phyloP scores from a whole-genome alignment of 2,888 invertebrate genomes.

The Chrysodeixis includens region DNA sequence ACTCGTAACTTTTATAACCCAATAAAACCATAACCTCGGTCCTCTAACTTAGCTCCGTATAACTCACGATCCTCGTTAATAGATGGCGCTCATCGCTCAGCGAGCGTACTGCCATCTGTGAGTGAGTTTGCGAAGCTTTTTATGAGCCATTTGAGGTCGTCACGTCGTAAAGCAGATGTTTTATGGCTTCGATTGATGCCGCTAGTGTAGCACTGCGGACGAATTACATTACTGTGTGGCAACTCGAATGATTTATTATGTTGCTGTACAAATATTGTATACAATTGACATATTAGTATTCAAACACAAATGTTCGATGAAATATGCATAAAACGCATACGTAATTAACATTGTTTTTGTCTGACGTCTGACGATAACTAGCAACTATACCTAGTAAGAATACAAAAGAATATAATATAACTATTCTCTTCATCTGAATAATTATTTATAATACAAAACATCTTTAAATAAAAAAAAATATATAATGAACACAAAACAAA shows the following conservation, averaged over 20 bases:
- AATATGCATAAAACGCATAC: neutral
- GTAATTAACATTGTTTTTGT: neutral
- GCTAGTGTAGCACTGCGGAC: constrained; percentile 80
- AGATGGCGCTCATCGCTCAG: constrained; percentile 79
- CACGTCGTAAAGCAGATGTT: constrained; percentile 85
- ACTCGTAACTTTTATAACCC: constrained; percentile 88
- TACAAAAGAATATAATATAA: too few species aligned
- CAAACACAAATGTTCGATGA: neutral
- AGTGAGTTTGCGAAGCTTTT: constrained; percentile 78
- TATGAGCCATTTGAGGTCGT: constrained; percentile 82
- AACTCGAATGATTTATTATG: constrained; percentile 24
- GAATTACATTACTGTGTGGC: constrained; percentile 34
- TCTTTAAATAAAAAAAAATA: constrained; percentile 11
- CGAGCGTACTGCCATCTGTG: constrained; percentile 83
- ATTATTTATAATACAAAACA: too few species aligned
- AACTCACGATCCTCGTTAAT: constrained; percentile 68
- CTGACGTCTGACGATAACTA: neutral
- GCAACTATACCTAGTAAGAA: too few species aligned
- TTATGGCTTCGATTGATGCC: constrained; percentile 83
- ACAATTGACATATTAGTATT: neutral
- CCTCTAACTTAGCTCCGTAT: constrained; percentile 66
- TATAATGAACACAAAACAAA: constrained; percentile 8
- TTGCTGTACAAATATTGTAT: neutral
- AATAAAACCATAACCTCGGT: constrained; percentile 84
- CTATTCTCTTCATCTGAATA: too few species aligned